Evolutionary conservation across 2,113 vertebrate genomes (phyloP).

Genomic region (Corythoichthys haematopterus): DNA sequence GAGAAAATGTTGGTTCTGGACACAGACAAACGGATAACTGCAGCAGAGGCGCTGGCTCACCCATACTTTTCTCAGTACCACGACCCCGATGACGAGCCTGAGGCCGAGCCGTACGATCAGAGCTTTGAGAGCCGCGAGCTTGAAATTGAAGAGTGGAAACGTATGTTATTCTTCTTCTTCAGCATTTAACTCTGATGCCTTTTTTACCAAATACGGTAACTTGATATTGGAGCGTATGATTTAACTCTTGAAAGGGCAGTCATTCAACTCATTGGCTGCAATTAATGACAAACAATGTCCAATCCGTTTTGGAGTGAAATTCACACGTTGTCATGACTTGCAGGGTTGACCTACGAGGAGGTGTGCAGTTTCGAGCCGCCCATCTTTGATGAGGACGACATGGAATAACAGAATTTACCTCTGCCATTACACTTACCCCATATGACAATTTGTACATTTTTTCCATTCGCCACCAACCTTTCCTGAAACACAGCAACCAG

Average conservation of each 20-base stretch:
- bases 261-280: too few species aligned
- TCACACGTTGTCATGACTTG: not conserved
- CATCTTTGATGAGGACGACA: conserved; percentile 86
- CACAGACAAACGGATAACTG: conserved; percentile 93
- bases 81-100: conserved; percentile 92
- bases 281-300: too few species aligned
- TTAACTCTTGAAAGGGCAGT: too few species aligned
- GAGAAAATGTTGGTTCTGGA: conserved; percentile 99
- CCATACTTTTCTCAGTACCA: conserved; percentile 93
- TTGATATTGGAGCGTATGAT: not conserved
- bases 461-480: conserved; percentile 31
- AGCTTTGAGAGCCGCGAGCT: conserved; percentile 94
- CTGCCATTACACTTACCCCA: conserved; percentile 14
- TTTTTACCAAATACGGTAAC: not conserved
- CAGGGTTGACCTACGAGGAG: conserved; percentile 93
- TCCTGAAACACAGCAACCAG: conserved; percentile 19
- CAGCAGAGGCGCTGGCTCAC: conserved; percentile 88
- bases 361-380: conserved; percentile 87
- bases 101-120: conserved; percentile 94
- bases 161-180: conserved; percentile 67
- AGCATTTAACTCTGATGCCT: too few species aligned
- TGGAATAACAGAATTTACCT: conserved; percentile 75
- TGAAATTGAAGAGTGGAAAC: conserved; percentile 96
- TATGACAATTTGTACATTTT: conserved; percentile 27
- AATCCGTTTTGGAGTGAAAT: not conserved